A percentile compares a stretch with the other conserved stretches of the same genome.
Evolutionary conservation across 2,888 invertebrate species (phyloP).

Genomic region (Drosophila peninsularis): DNA sequence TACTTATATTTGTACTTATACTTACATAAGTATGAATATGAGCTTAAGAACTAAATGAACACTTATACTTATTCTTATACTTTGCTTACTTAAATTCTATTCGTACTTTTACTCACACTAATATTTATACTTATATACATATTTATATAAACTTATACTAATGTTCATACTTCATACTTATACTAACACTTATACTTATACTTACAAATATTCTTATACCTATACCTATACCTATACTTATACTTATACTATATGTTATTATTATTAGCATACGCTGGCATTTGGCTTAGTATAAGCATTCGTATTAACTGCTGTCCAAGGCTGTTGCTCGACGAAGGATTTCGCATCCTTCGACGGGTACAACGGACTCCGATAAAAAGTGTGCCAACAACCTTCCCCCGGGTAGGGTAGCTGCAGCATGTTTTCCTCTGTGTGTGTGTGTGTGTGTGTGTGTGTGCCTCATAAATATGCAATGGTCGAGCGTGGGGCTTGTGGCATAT

Average conservation of each 20-base stretch:
- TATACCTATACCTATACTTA: constrained; percentile 1
- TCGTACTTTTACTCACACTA: neutral
- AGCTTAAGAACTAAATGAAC: neutral
- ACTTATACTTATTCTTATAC: constrained; percentile 4
- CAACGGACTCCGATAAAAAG: constrained; percentile 51
- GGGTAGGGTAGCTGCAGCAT: constrained; percentile 2
- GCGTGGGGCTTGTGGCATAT: constrained; percentile 7
- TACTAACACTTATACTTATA: constrained; percentile 4
- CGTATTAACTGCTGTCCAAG: constrained; percentile 32
- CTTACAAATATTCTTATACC: neutral
- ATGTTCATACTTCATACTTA: constrained; percentile 2
- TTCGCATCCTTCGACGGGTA: constrained; percentile 47
- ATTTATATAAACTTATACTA: neutral
- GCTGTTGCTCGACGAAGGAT: constrained; percentile 41
- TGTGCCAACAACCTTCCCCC: constrained; percentile 68
- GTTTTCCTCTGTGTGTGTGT: neutral
- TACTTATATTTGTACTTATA: neutral
- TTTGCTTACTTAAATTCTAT: constrained; percentile 5
- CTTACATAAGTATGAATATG: neutral
- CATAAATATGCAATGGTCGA: constrained; percentile 62
- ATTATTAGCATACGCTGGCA: neutral
- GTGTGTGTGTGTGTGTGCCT: constrained; percentile 17
- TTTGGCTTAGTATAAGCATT: constrained; percentile 1
- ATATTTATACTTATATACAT: neutral
- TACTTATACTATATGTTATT: neutral